Percentiles rank a stretch among this genome's conserved stretches.
Conservation (phyloP, 2,797 vertebrate genomes). For the Melanogrammus aeglefinus region DNA sequence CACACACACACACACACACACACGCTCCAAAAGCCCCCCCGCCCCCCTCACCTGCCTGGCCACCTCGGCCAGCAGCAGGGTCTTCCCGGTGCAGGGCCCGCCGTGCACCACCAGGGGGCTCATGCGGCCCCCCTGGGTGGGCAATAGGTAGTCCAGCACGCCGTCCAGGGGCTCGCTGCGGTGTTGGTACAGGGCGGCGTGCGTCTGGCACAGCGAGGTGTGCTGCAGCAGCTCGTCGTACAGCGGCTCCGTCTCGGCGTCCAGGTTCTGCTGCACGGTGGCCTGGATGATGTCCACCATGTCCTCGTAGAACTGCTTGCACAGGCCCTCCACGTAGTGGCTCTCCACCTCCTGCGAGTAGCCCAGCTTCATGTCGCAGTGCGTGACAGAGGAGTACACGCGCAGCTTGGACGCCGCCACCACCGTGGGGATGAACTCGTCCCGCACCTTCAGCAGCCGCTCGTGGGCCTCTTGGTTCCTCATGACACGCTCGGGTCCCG, state of each 20-base stretch:
- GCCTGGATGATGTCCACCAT: slow-evolving; percentile 99
- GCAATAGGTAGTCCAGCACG: slow-evolving; percentile 87
- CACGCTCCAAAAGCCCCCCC: background rate
- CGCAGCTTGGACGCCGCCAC: slow-evolving; percentile 94
- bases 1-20: too few species aligned
- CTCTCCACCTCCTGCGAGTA: slow-evolving; percentile 97
- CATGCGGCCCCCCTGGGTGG: slow-evolving; percentile 84
- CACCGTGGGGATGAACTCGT: slow-evolving; percentile 96
- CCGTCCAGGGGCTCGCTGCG: slow-evolving; percentile 86
- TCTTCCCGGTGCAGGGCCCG: slow-evolving; percentile 97
- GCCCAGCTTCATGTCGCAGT: slow-evolving; percentile 98
- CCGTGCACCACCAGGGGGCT: slow-evolving; percentile 89
- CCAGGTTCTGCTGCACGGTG: slow-evolving; percentile 97
- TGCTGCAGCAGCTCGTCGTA: slow-evolving; percentile 97
- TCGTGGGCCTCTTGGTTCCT: slow-evolving; percentile 94
- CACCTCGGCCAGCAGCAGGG: slow-evolving; percentile 89
- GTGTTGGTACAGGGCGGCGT: slow-evolving; percentile 88
- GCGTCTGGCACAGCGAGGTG: slow-evolving; percentile 90
- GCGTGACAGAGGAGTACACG: slow-evolving; percentile 95
- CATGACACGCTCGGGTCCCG: slow-evolving; percentile 78
- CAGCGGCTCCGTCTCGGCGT: slow-evolving; percentile 88
- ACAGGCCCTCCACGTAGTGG: slow-evolving; percentile 96
- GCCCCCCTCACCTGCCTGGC: slow-evolving; percentile 88
- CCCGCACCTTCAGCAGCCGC: slow-evolving; percentile 92
- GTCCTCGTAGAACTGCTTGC: slow-evolving; percentile 99